phyloP scores from a whole-genome alignment of 2,113 vertebrate genomes.

The Thalassarche chlororhynchos region DNA sequence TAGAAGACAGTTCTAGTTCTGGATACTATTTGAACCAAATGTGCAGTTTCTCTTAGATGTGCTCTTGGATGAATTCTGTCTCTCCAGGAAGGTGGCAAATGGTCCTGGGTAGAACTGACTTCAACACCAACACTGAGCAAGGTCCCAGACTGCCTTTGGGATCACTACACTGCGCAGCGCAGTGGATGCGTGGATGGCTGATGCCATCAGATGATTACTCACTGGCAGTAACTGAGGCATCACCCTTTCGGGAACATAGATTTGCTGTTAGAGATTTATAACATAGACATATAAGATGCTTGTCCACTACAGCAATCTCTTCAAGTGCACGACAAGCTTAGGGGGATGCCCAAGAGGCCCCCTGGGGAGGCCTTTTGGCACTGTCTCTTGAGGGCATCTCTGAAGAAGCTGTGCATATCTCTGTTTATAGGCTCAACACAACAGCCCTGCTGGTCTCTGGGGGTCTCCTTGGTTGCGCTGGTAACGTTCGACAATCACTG shows the following conservation, averaged over 20 bases:
- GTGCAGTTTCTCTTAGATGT: neutral
- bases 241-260: neutral
- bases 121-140: neutral
- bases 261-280: neutral
- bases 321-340: neutral
- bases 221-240: fast-evolving
- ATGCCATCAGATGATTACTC: fast-evolving
- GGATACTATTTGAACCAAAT: neutral
- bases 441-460: neutral
- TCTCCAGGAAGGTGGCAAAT: neutral
- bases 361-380: neutral
- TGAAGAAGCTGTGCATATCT: neutral
- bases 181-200: neutral
- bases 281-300: neutral
- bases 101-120: neutral
- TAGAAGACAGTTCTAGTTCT: neutral
- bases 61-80: neutral
- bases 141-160: neutral
- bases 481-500: neutral
- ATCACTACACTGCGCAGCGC: fast-evolving
- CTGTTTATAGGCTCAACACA: neutral
- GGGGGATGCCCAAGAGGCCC: fast-evolving
- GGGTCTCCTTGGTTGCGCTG: neutral
- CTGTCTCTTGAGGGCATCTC: neutral
- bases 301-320: neutral